These are phyloP conservation scores for Lytechinus pictus DNA, from an alignment of 35 echinoderm and acorn worm genomes.

Conservation along the genomic window DNA sequence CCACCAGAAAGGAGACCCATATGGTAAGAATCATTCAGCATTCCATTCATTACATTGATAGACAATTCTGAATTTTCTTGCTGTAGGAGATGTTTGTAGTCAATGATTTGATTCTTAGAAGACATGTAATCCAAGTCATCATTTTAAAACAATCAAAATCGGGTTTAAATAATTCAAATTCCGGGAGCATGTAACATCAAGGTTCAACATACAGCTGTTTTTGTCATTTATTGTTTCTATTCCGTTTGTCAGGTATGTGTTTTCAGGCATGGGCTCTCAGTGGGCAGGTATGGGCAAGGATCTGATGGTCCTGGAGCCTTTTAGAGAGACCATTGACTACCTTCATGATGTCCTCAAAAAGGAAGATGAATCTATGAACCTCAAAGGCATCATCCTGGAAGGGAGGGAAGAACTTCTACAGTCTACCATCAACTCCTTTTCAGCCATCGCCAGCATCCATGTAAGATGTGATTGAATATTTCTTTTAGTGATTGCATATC, in stretches of 20 bases:
- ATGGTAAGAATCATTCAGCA: conserved; percentile 50
- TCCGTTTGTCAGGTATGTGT: conserved; percentile 72
- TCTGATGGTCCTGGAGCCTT: conserved; percentile 71
- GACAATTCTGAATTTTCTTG: neutral
- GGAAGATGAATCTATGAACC: conserved; percentile 58
- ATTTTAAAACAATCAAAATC: too few species aligned
- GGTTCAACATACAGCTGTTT: too few species aligned
- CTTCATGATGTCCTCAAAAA: conserved; percentile 63
- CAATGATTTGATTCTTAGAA: too few species aligned
- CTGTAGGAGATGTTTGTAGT: too few species aligned
- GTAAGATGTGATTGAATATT: conserved; percentile 36
- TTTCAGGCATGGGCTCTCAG: conserved; percentile 87
- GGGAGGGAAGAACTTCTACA: conserved; percentile 52
- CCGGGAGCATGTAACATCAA: too few species aligned
- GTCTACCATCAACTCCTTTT: conserved; percentile 76
- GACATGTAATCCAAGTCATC: too few species aligned
- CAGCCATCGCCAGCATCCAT: conserved; percentile 80
- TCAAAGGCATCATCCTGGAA: conserved; percentile 67
- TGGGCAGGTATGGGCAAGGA: conserved; percentile 91
- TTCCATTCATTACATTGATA: neutral
- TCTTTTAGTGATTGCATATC: too few species aligned
- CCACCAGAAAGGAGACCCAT: conserved; percentile 51
- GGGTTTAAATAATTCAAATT: too few species aligned
- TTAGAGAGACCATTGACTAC: conserved; percentile 66
- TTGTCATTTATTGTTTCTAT: neutral